Percentiles rank a stretch among this genome's conserved stretches.
These are phyloP conservation scores for Drosophila anomelani DNA, from an alignment of 2,888 invertebrate genomes.

Conservation along the genomic window DNA sequence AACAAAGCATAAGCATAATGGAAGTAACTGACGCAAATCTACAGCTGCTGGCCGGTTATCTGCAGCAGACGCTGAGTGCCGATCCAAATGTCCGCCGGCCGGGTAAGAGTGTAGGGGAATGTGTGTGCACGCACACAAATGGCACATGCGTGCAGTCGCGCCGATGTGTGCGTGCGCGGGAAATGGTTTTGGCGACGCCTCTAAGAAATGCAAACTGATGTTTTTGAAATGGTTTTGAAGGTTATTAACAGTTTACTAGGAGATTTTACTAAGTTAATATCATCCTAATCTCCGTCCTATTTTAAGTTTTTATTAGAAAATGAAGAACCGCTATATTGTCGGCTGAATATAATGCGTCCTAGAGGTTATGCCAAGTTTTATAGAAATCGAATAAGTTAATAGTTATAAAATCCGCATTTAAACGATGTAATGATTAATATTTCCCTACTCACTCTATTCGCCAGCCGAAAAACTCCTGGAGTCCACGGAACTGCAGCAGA, in stretches of 20 bases:
- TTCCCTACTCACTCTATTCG: background rate
- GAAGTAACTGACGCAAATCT: constrained; percentile 95
- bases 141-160: constrained; percentile 28
- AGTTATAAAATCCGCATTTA: background rate
- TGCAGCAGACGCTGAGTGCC: constrained; percentile 94
- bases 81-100: constrained; percentile 92
- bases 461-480: constrained; percentile 96
- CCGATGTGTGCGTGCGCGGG: constrained; percentile 57
- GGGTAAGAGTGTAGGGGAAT: constrained; percentile 86
- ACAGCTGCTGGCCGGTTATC: constrained; percentile 91
- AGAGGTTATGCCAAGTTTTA: constrained; percentile 2
- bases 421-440: background rate
- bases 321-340: background rate
- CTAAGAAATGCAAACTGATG: background rate
- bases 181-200: constrained; percentile 47
- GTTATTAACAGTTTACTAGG: background rate
- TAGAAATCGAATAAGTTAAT: background rate
- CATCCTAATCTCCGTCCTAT: accelerated
- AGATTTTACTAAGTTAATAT: background rate
- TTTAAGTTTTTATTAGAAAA: background rate
- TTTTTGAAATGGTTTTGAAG: constrained; percentile 1
- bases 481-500: constrained; percentile 94
- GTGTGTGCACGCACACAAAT: constrained; percentile 31
- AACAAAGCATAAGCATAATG: constrained; percentile 86
- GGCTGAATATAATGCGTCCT: background rate